Evolutionary conservation across 2,113 vertebrate species (phyloP).

Genomic region (Smithornis capensis): DNA sequence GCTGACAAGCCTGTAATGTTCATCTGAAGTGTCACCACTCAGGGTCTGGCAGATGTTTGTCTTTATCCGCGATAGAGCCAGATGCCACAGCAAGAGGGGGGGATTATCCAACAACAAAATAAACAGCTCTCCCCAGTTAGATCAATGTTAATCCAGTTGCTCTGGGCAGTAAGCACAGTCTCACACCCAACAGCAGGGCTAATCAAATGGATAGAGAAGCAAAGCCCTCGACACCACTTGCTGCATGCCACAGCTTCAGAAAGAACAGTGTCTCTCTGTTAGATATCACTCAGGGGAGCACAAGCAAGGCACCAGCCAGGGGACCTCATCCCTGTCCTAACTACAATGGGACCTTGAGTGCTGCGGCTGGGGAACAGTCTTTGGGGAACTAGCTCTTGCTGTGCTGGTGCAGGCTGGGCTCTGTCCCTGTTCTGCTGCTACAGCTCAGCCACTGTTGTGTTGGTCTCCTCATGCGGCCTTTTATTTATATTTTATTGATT

Average conservation of each 20-base stretch:
- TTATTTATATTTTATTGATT: slow-evolving; percentile 55
- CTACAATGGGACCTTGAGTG: accelerated
- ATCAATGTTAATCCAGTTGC: slow-evolving; percentile 50
- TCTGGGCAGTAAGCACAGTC: not conserved
- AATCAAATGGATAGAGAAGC: not conserved
- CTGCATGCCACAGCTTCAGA: accelerated
- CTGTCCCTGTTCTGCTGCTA: not conserved
- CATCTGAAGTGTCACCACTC: not conserved
- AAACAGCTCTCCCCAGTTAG: slow-evolving; percentile 20
- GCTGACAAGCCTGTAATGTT: not conserved
- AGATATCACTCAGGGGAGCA: not conserved
- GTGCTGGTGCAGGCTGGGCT: accelerated
- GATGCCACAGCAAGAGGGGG: slow-evolving; percentile 26
- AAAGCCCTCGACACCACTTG: accelerated
- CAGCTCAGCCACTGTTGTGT: not conserved
- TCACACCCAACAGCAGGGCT: not conserved
- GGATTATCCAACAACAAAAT: slow-evolving; percentile 54
- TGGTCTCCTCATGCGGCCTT: not conserved
- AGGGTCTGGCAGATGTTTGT: not conserved
- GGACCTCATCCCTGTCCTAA: not conserved
- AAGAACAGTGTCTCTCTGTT: not conserved
- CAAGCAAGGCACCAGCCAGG: not conserved
- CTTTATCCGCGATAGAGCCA: not conserved
- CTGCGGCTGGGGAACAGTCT: not conserved
- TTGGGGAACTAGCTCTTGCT: not conserved